These are phyloP conservation scores for Chloroceryle inda DNA, from an alignment of 2,797 vertebrate species.

Conservation along the genomic window DNA sequence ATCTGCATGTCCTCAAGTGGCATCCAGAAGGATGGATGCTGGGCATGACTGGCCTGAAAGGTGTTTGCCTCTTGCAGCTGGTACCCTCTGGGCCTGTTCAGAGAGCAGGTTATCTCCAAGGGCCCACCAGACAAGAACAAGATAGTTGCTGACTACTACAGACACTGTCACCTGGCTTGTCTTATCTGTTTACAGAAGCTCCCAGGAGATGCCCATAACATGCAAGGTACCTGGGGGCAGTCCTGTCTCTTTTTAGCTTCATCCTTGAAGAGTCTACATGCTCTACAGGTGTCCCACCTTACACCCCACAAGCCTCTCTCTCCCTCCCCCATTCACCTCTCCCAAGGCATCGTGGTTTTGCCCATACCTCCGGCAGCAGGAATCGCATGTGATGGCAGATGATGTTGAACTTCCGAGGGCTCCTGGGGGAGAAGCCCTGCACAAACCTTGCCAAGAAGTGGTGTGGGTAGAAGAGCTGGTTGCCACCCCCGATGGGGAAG, in stretches of 20 bases:
- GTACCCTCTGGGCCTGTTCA: neutral
- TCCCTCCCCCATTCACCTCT: rapidly evolving
- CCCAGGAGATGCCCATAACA: neutral
- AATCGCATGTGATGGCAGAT: slow-evolving; percentile 93
- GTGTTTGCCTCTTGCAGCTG: neutral
- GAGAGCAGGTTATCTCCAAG: neutral
- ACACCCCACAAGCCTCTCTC: rapidly evolving
- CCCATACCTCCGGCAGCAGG: slow-evolving; percentile 81
- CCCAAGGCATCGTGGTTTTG: rapidly evolving
- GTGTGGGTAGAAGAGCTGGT: slow-evolving; percentile 84
- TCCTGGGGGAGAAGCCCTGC: slow-evolving; percentile 71
- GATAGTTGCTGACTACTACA: neutral
- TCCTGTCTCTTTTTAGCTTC: neutral
- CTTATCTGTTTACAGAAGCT: neutral
- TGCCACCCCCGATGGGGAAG: slow-evolving; percentile 77
- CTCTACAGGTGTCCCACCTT: neutral
- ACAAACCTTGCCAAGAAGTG: slow-evolving; percentile 82
- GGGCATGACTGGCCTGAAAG: neutral
- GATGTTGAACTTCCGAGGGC: slow-evolving; percentile 80
- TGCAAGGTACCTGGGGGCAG: neutral
- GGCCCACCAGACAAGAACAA: neutral
- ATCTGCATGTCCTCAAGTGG: rapidly evolving
- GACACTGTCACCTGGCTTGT: neutral
- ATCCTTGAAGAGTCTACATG: neutral
- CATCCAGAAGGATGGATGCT: neutral